These are phyloP conservation scores for Neotragus pygmaeus DNA, from an alignment of 2,113 vertebrate genomes.

Conservation along the genomic window DNA sequence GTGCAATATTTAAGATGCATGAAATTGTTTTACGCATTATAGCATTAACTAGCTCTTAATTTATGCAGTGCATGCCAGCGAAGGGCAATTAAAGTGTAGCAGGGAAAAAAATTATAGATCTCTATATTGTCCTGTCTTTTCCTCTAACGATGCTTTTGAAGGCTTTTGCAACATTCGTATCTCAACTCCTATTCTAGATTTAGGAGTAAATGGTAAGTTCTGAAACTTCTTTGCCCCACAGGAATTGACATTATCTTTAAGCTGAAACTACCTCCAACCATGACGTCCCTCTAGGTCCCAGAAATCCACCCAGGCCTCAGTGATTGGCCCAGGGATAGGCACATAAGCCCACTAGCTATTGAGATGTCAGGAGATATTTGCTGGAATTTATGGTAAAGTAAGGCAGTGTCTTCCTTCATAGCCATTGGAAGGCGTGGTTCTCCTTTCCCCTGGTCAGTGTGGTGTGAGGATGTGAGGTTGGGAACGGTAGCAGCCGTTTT, in stretches of 20 bases:
- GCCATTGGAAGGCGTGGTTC: background rate
- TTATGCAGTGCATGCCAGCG: slow-evolving; percentile 68
- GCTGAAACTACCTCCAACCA: background rate
- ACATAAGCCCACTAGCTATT: background rate
- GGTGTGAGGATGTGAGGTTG: background rate
- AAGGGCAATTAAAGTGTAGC: slow-evolving; percentile 69
- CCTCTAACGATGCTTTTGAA: slow-evolving; percentile 36
- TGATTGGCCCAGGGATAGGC: background rate
- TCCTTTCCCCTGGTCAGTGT: background rate
- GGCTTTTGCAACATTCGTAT: background rate
- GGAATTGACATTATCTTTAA: background rate
- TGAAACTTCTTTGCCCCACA: background rate
- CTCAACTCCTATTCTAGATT: slow-evolving; percentile 23
- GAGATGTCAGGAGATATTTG: slow-evolving; percentile 18
- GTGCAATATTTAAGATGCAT: slow-evolving; percentile 74
- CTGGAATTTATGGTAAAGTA: background rate
- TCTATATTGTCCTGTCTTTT: slow-evolving; percentile 54
- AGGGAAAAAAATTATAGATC: slow-evolving; percentile 45
- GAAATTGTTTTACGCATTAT: slow-evolving; percentile 75
- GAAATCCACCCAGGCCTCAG: background rate
- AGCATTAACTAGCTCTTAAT: slow-evolving; percentile 75
- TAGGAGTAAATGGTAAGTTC: background rate
- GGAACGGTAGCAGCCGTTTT: background rate
- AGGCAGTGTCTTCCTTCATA: background rate
- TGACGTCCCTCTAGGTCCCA: background rate